Evolutionary conservation across 2,113 vertebrate genomes (phyloP).

Genomic region (Accipiter virgatus): DNA sequence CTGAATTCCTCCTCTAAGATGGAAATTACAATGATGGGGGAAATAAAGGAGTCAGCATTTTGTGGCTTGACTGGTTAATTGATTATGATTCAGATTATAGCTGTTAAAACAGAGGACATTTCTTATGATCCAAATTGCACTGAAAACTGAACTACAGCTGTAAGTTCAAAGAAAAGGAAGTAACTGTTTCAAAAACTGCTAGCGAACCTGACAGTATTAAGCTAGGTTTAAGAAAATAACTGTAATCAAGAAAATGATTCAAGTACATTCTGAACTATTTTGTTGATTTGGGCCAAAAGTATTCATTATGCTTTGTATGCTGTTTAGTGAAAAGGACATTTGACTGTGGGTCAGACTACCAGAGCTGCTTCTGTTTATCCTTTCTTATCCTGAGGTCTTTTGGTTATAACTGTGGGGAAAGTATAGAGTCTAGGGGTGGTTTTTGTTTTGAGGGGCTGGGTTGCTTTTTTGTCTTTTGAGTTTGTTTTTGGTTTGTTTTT

Average conservation of each 20-base stretch:
- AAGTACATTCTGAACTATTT: neutral
- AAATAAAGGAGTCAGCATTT: slow-evolving; percentile 32
- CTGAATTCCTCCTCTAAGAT: slow-evolving; percentile 59
- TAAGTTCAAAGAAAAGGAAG: neutral
- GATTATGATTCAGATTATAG: neutral
- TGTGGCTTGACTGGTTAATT: slow-evolving; percentile 30
- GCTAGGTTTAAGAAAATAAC: neutral
- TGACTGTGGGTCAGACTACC: neutral
- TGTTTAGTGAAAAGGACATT: neutral
- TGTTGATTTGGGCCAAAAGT: neutral
- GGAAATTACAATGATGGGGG: neutral
- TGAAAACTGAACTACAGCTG: neutral
- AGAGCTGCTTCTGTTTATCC: neutral
- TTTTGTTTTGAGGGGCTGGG: neutral
- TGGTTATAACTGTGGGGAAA: neutral
- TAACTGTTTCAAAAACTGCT: neutral
- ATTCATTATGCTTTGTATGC: neutral
- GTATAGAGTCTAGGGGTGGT: neutral
- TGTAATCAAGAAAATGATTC: neutral
- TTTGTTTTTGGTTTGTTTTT: too few relatives aligned
- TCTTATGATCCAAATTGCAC: neutral
- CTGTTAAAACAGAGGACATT: neutral
- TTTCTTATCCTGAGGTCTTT: neutral
- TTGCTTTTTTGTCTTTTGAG: neutral
- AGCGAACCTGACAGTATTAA: neutral